These are phyloP conservation scores for Lasioglossum morio DNA, from an alignment of 2,888 invertebrate genomes.

Conservation along the genomic window DNA sequence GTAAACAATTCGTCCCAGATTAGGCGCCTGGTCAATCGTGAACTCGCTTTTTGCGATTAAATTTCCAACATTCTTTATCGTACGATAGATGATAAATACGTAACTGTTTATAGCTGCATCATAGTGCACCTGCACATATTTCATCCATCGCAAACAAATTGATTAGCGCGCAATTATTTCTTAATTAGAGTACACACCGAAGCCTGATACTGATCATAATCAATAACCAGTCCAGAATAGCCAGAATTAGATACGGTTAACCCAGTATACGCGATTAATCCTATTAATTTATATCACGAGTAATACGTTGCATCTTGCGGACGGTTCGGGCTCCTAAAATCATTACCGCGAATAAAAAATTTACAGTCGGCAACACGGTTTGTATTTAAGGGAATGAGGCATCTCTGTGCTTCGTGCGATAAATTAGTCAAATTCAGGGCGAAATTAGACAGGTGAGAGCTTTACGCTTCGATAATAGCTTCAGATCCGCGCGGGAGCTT, in stretches of 20 bases:
- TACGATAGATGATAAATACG: background rate
- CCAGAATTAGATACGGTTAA: background rate
- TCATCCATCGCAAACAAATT: background rate
- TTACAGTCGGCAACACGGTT: background rate
- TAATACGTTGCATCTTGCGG: background rate
- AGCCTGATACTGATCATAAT: background rate
- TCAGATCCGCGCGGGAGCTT: background rate
- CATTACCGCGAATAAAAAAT: background rate
- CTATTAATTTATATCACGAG: background rate
- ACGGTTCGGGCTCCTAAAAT: background rate
- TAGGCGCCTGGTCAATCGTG: background rate
- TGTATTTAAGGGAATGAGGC: background rate
- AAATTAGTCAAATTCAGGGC: background rate
- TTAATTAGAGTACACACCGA: background rate
- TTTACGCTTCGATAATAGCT: background rate
- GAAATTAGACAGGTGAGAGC: conserved; percentile 1
- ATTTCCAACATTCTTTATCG: background rate
- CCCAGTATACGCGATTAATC: background rate
- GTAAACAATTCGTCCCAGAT: background rate
- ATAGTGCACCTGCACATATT: background rate
- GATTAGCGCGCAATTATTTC: background rate
- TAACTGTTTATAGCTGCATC: background rate
- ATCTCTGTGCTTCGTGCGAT: background rate
- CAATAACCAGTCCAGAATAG: background rate
- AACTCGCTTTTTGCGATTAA: background rate